Conservation (phyloP, 2,888 invertebrate species). For the Argyresthia albistria region DNA sequence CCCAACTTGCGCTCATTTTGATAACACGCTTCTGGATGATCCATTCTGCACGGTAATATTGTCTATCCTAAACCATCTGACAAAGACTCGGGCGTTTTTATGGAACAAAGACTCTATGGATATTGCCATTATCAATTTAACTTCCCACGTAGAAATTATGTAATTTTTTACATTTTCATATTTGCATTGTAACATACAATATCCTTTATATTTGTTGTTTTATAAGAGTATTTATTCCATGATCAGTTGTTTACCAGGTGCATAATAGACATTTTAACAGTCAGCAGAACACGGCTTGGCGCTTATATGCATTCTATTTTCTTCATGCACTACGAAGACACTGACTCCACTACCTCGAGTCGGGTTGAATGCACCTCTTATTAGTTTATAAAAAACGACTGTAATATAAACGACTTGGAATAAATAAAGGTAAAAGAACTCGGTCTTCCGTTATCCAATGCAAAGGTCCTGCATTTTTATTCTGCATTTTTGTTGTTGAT, state of each 20-base stretch:
- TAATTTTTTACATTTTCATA: no score
- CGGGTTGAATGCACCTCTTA: neutral
- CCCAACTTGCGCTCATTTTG: conserved; percentile 35
- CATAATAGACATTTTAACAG: no score
- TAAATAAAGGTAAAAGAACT: neutral
- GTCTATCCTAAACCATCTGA: neutral
- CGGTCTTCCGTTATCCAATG: neutral
- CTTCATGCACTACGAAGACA: neutral
- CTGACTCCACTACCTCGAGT: neutral
- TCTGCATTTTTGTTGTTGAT: no score
- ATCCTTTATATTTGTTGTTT: no score
- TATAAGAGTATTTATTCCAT: no score
- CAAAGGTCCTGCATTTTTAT: neutral
- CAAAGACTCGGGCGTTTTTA: neutral
- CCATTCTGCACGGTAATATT: conserved; percentile 29
- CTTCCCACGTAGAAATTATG: neutral
- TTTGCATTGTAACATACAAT: no score
- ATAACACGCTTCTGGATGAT: conserved; percentile 34
- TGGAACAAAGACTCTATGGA: no score
- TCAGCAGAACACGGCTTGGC: neutral
- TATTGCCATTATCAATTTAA: neutral
- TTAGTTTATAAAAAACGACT: no score
- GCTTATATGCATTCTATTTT: neutral
- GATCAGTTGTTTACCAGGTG: no score
- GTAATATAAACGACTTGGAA: neutral